Conservation (phyloP, 2,888 invertebrate genomes). For the Lasius fuliginosus region DNA sequence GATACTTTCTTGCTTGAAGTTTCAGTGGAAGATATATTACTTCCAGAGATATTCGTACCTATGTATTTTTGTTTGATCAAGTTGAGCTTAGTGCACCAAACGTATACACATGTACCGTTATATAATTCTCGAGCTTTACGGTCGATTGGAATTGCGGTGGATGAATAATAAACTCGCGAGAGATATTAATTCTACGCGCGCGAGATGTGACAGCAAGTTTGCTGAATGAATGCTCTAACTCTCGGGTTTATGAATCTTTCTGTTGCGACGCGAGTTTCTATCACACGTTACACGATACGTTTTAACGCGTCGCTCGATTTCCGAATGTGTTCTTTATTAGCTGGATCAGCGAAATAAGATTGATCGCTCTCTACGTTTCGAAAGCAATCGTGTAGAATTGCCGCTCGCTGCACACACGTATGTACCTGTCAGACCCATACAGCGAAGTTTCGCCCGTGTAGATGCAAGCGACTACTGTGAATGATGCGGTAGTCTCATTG, state of each 20-base stretch:
- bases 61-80: constrained; percentile 70
- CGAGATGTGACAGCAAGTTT: background rate
- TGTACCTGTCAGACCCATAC: constrained; percentile 48
- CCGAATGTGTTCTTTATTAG: constrained; percentile 5
- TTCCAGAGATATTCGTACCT: constrained; percentile 63
- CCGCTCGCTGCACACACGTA: constrained; percentile 26
- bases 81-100: constrained; percentile 19
- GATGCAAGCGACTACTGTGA: constrained; percentile 50
- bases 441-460: constrained; percentile 49
- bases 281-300: background rate
- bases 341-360: constrained; percentile 4
- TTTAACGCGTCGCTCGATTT: background rate
- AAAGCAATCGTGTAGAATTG: constrained; percentile 62
- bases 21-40: constrained; percentile 68
- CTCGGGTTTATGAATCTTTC: background rate
- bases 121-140: background rate
- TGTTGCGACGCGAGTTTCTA: background rate
- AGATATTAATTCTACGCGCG: constrained; percentile 16
- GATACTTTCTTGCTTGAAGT: constrained; percentile 64
- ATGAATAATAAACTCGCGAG: constrained; percentile 7
- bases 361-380: constrained; percentile 33
- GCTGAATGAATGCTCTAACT: background rate
- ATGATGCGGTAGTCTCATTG: constrained; percentile 56
- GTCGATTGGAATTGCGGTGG: background rate
- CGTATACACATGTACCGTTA: background rate